Percentiles rank a stretch among this genome's conserved stretches.
phyloP scores from a whole-genome alignment of 2,113 vertebrate genomes.

The Cottus gobio region DNA sequence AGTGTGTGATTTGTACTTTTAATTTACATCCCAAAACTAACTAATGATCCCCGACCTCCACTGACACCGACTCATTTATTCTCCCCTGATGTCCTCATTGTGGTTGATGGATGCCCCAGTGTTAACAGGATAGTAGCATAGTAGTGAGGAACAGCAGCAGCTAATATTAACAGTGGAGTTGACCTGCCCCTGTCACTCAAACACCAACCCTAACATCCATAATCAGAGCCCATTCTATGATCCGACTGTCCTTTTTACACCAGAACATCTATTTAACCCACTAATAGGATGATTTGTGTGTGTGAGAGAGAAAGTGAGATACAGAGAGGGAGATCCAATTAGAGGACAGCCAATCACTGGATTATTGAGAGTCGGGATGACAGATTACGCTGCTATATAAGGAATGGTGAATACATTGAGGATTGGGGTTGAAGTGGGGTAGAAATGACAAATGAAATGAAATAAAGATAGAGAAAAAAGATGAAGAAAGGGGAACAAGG shows the following conservation, averaged over 20 bases:
- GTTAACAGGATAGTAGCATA: conserved; percentile 37
- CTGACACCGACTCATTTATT: conserved; percentile 12
- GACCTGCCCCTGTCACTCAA: conserved; percentile 64
- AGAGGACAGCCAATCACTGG: conserved; percentile 80
- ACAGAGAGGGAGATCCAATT: conserved; percentile 74
- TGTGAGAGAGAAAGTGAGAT: not conserved
- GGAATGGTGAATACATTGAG: conserved; percentile 4
- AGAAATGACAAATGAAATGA: conserved; percentile 44
- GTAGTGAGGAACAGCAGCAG: conserved; percentile 13
- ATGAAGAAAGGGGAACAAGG: conserved; percentile 31
- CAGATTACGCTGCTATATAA: conserved; percentile 44
- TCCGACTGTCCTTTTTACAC: conserved; percentile 67
- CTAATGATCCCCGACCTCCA: conserved; percentile 4
- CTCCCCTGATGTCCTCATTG: conserved; percentile 14
- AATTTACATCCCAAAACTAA: conserved; percentile 9
- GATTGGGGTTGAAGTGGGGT: not conserved
- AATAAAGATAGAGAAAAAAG: conserved; percentile 28
- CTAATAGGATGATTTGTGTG: conserved; percentile 76
- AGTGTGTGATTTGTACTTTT: conserved; percentile 3
- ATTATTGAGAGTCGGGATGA: conserved; percentile 80
- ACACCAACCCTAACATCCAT: conserved; percentile 73
- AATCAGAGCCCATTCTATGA: conserved; percentile 72
- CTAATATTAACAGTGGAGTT: conserved; percentile 45
- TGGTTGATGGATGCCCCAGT: conserved; percentile 45
- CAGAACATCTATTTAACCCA: conserved; percentile 80